These are phyloP conservation scores for Geophilus truncorum DNA, from an alignment of 2,888 invertebrate species.

Conservation along the genomic window DNA sequence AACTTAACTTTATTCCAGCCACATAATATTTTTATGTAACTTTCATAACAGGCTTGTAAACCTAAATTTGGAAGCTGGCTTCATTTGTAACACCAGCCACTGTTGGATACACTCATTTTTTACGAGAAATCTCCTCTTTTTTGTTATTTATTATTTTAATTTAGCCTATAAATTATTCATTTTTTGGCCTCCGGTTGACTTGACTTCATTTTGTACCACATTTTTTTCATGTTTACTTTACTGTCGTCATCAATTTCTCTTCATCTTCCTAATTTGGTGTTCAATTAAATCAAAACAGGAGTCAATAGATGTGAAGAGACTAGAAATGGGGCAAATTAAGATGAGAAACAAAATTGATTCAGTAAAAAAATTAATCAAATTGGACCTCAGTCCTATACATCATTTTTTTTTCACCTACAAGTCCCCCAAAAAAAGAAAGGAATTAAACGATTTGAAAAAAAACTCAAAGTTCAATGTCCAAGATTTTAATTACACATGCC, in stretches of 20 bases:
- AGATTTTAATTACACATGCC: background rate
- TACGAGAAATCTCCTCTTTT: too few species aligned
- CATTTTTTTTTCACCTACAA: background rate
- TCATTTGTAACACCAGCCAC: too few species aligned
- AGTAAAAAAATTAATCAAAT: background rate
- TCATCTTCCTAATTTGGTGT: constrained; percentile 3
- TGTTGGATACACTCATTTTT: too few species aligned
- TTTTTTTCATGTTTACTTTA: background rate
- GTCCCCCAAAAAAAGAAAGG: background rate
- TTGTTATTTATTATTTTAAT: background rate
- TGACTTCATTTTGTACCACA: background rate
- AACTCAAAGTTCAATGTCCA: background rate
- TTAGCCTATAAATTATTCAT: background rate
- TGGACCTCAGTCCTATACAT: background rate
- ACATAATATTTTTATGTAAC: too few species aligned
- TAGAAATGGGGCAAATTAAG: constrained; percentile 14
- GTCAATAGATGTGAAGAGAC: background rate
- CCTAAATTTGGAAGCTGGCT: too few species aligned
- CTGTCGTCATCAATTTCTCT: background rate
- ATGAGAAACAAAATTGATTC: background rate
- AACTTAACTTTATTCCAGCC: too few species aligned
- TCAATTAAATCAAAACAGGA: constrained; percentile 7
- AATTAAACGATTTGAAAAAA: background rate
- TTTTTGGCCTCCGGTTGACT: background rate
- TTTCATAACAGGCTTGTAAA: too few species aligned